Percentiles rank a stretch among this genome's conserved stretches.
Evolutionary conservation across 2,797 vertebrate genomes (phyloP).

Genomic region (Phylloscopus collybita): DNA sequence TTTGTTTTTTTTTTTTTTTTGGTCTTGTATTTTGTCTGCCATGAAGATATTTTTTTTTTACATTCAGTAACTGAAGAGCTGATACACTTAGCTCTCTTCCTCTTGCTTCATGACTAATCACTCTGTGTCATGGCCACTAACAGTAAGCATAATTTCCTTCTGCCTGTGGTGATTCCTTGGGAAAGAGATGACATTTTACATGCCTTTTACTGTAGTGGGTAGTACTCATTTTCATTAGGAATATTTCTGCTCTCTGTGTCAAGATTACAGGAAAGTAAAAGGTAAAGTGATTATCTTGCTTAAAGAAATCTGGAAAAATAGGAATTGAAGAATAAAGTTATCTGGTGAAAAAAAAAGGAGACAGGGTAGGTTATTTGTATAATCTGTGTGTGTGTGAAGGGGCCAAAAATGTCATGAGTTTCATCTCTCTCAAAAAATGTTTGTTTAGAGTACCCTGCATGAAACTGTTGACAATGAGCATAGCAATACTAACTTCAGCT

Average conservation of each 20-base stretch:
- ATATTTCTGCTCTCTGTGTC: background rate
- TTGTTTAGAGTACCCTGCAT: background rate
- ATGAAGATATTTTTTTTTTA: background rate
- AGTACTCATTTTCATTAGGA: background rate
- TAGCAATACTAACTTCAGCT: background rate
- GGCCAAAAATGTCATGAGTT: background rate
- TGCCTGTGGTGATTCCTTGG: background rate
- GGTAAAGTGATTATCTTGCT: background rate
- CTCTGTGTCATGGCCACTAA: background rate
- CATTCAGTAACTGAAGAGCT: background rate
- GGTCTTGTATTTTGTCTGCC: background rate
- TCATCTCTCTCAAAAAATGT: background rate
- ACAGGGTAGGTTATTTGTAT: background rate
- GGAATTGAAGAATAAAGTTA: background rate
- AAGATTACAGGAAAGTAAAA: background rate
- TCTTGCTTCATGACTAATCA: background rate
- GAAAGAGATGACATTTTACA: background rate
- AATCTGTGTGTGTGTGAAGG: background rate
- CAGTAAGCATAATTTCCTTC: background rate
- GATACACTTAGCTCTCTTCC: background rate
- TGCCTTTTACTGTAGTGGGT: background rate
- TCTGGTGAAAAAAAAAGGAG: background rate
- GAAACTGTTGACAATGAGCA: background rate
- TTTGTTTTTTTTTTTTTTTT: background rate
- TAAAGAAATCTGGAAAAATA: background rate